Conservation (phyloP, 2,797 vertebrate species). For the Mastacembelus armatus region DNA sequence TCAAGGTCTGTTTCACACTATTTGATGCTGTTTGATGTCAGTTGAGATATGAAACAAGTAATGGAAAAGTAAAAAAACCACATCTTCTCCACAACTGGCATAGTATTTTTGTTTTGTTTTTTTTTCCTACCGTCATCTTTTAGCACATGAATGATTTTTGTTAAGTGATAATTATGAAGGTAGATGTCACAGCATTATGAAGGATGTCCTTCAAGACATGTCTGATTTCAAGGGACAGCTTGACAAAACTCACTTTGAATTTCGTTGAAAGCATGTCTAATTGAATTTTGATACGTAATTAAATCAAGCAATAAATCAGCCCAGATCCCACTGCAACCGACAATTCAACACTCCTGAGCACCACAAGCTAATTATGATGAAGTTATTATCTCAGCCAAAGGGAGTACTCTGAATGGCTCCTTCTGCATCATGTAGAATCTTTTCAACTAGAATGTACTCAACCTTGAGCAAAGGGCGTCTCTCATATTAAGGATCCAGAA, state of each 20-base stretch:
- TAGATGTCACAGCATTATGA: constrained; percentile 71
- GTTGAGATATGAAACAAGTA: constrained; percentile 55
- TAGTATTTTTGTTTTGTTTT: constrained; percentile 19
- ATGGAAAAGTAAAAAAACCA: constrained; percentile 33
- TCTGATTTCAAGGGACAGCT: constrained; percentile 81
- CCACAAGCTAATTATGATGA: constrained; percentile 86
- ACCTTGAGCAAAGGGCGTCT: constrained; percentile 81
- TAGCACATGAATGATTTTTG: constrained; percentile 50
- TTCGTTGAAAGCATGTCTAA: constrained; percentile 86
- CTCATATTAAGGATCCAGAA: constrained; percentile 51
- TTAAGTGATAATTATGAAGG: constrained; percentile 72
- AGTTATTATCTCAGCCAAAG: constrained; percentile 85
- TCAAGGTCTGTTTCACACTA: constrained; percentile 65
- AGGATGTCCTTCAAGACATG: constrained; percentile 80
- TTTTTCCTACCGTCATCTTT: constrained; percentile 26
- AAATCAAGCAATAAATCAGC: constrained; percentile 89
- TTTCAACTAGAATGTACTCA: constrained; percentile 71
- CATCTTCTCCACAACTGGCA: constrained; percentile 37
- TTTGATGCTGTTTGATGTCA: constrained; percentile 75
- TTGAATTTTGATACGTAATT: constrained; percentile 90
- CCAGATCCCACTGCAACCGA: constrained; percentile 84
- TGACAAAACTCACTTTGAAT: constrained; percentile 84
- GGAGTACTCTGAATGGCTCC: constrained; percentile 78
- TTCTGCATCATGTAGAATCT: constrained; percentile 67
- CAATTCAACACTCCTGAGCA: constrained; percentile 84